Base-by-base conservation (phyloP, 64 coral and sea anemone genomes). In the Porites lutea region DNA sequence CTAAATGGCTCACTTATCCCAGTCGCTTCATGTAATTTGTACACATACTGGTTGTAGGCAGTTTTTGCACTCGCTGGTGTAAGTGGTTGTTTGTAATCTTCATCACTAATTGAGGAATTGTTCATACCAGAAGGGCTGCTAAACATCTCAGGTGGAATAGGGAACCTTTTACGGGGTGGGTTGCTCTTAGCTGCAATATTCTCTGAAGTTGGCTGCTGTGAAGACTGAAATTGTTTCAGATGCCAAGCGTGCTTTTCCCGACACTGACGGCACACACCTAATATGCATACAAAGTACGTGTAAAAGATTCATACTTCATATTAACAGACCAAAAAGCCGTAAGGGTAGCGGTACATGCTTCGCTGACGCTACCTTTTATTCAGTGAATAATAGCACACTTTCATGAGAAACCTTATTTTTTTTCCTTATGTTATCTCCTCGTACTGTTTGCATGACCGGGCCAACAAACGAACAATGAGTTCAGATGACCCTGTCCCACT, bases 201-300 rank as follows among this genome's bases (percentile, higher is more conserved):
- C 51, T 79, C 76, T 79, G 76, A 57, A 58, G n/a, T 57, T 79
- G n/a, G 27, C 27, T 37, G 27, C 27, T 37, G 27, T 37, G 27
- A 37, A 37, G 27, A 37, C 27, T 37, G 16, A 79, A 79, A 57
- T 57, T 79, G 51, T 79, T 79, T 79, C 20, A 79, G 76, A 79
- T 79, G 51, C 6, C 76, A 55, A 79, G 51, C 51, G 7, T 79
- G 76, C 76, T 79, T 79, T 52, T 79, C 76, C 51, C 51, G 76
- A 79, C 76, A 79, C 76, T 79, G 76, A 57, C 76, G 76, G 51
- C 76, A 79, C 76, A 79, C 76, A 79, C 76, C 76, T 58, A 52
- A 79, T 27, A 79, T 57, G 76, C 18, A 79, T 37, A 37, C 27
- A 37, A 37, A 37, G 27, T 0, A 37, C 27, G 27, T 37, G 27